Conservation (phyloP, 1,140 invertebrate genomes). For the Hypsibius dujardini region DNA sequence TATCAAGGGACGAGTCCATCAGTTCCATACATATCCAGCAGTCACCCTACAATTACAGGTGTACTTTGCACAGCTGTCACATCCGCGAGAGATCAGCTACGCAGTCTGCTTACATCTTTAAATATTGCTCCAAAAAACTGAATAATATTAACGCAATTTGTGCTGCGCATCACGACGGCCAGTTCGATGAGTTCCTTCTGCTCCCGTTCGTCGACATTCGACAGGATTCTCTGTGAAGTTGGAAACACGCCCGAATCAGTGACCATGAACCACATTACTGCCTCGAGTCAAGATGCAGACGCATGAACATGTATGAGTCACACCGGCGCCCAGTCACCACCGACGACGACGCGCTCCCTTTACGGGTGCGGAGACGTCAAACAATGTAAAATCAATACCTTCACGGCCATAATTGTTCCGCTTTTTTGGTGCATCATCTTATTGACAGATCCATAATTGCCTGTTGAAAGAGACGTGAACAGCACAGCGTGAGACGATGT, state of each 20-base stretch:
- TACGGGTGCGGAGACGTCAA: not conserved
- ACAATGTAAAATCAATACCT: conserved; percentile 39
- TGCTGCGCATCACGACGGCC: conserved; percentile 89
- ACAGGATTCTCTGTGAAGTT: conserved; percentile 52
- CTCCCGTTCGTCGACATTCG: conserved; percentile 80
- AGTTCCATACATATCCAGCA: conserved; percentile 99
- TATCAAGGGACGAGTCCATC: conserved; percentile 98
- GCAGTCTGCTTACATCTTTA: conserved; percentile 50
- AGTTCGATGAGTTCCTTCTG: conserved; percentile 91
- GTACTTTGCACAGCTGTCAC: too few relatives aligned
- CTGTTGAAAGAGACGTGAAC: not conserved
- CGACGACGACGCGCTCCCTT: too few relatives aligned
- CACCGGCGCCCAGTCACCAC: conserved; percentile 21
- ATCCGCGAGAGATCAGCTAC: not conserved
- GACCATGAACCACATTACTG: not conserved
- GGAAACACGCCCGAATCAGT: conserved; percentile 20
- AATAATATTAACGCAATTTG: conserved; percentile 84
- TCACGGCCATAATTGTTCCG: conserved; percentile 77
- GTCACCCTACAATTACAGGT: conserved; percentile 46
- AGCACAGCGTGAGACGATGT: not conserved
- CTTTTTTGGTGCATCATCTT: conserved; percentile 80
- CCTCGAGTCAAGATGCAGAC: too few relatives aligned
- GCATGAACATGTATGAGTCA: conserved; percentile 9
- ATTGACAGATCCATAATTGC: conserved; percentile 61
- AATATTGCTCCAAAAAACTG: conserved; percentile 95